Base-by-base conservation (phyloP, 2,113 vertebrate species). In the Excalfactoria chinensis region DNA sequence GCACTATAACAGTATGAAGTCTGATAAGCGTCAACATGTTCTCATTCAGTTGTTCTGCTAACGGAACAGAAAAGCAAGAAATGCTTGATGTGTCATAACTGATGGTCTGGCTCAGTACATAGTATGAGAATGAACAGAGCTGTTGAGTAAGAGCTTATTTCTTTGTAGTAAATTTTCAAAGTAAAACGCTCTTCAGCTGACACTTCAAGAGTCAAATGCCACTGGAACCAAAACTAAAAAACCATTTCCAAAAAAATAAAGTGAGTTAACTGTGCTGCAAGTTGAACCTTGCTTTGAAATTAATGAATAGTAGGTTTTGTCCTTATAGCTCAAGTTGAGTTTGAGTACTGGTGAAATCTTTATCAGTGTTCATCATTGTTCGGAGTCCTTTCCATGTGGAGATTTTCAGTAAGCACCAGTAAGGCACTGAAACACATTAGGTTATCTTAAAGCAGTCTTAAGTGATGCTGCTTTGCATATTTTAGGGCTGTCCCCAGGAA, bases 361-460 rank as follows among this genome's bases (percentile, higher is more conserved):
- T 74, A 15, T 74, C 68, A 59, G 58, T 2, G 4, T 20, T 18
- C 37, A 6, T 73, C 0, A 0, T 15, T 41, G 19, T 9, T n/a
- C 4, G 7, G 34, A 41, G 13, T 28, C 62, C 37, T 66, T 84
- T 81, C 28, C 7, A 9, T 3, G 16, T 44, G 48, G 20, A 56
- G n/a, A 35, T 71, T 43, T 43, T 69, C 35, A 32, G 44, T 26
- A 75, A 91, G n/a, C 0, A 3, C 25, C 3, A 35, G n/a, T n/a
- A 32, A 25, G 21, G 41, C 21, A n/a, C 30, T n/a, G 28, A 21
- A 43, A 40, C 51, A 11, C 51, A n/a, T 44, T 10, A 80, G 28
- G 15, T 17, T 76, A 3, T 22, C 28, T 49, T 69, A 58, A 66
- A 79, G 35, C 7, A 8, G 11, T n/a, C 0, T 2, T 2, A 49